These are phyloP conservation scores for Sciurus niger DNA, from an alignment of 2,113 vertebrate genomes.

Conservation along the genomic window DNA sequence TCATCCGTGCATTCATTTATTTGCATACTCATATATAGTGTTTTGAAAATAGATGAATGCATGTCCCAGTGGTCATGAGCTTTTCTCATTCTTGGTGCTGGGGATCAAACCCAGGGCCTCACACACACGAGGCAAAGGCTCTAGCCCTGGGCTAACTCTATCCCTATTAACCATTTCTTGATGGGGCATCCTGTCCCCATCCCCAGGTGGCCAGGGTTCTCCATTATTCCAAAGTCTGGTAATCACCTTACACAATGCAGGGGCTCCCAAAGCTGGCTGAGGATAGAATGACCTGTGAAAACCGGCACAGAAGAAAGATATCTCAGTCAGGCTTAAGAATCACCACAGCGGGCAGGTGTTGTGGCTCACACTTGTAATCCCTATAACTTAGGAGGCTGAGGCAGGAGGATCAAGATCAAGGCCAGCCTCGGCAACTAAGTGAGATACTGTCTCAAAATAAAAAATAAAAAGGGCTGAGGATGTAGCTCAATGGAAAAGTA, in stretches of 20 bases:
- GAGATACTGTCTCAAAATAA: too few relatives aligned
- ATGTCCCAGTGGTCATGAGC: neutral
- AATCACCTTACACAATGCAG: neutral
- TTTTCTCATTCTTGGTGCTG: neutral
- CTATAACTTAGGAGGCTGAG: too few relatives aligned
- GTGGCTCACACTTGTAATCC: too few relatives aligned
- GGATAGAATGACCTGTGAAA: neutral
- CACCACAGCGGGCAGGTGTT: too few relatives aligned
- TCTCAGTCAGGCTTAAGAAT: neutral
- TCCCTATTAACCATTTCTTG: neutral
- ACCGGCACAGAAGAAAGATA: neutral
- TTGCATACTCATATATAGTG: neutral
- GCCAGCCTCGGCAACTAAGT: too few relatives aligned
- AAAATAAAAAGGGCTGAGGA: too few relatives aligned
- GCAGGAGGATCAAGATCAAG: too few relatives aligned
- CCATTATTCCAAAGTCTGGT: neutral
- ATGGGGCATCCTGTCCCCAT: too few relatives aligned
- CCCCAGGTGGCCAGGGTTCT: neutral
- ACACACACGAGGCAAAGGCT: too few relatives aligned
- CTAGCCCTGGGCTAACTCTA: neutral
- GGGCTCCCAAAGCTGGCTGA: neutral
- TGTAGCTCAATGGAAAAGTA: too few relatives aligned
- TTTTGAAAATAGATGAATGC: neutral
- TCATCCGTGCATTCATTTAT: neutral
- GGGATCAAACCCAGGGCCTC: neutral